Evolutionary conservation across 1,140 invertebrate genomes (phyloP), one percentile per base, ranked within the genome.

Genomic region (Drosophila teissieri): DNA sequence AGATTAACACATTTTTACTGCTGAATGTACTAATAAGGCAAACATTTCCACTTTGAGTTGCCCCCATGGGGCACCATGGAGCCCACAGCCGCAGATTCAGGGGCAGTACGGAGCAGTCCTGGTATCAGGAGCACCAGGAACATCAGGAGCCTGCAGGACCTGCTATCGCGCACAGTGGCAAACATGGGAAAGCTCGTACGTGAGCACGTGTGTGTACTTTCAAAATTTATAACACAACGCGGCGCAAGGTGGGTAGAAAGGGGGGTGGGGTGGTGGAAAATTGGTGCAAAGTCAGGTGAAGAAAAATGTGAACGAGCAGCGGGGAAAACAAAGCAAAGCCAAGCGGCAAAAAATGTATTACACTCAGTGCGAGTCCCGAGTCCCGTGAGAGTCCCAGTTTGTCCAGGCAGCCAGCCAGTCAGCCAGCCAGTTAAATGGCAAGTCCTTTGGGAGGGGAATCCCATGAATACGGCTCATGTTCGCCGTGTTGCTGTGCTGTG

Each of bases 1-100:
- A 89, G 84, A 89, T 89, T 89, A 89, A 89, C 84, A 89, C 84
- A 84, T 89, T 89, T 89, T 89, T 89, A 89, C 80, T 89, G 84
- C 84, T 84, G 84, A 89, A 89, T 80, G 83, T 89, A 88, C 83
- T 88, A 88, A 89, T 89, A 89, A 89, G 84, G 80, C 84, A 88
- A 89, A 88, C 84, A 89, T 88, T 88, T 83, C 83, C 83, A 88
- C 83, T 88, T 83, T 88, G 79, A 88, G 83, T 83, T 86, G 67
- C 83, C 83, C 83, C 78, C 83, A 63, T 46, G 82, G 82, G 83
- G 6, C 3, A 15, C 46, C 19, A 19, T n/a, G 19, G 19, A 53
- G 49, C 56, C 60, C 62, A 55, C 53, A 74, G 49, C 34, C 39
- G 22, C 72, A 69, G 49, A 15, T n/a, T 46, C 49, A n/a, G 49